Evolutionary conservation across 2,797 vertebrate genomes (phyloP).

Genomic region (Gymnothorax reevesii): DNA sequence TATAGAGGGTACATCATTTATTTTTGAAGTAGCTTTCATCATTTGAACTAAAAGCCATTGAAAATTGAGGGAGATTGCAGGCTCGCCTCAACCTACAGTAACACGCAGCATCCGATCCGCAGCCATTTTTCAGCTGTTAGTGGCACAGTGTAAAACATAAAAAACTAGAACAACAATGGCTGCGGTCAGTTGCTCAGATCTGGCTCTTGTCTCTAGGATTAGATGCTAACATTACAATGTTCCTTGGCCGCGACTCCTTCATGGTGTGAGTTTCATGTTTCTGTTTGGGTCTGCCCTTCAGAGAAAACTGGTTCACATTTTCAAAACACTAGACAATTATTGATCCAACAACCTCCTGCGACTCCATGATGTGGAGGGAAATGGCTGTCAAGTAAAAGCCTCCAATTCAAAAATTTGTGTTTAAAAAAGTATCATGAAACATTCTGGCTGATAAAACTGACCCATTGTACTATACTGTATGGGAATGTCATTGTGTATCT

Average conservation of each 20-base stretch:
- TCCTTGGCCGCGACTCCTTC: background rate
- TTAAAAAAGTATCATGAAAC: background rate
- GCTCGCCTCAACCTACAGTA: background rate
- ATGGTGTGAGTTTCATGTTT: background rate
- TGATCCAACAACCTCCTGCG: background rate
- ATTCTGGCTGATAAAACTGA: background rate
- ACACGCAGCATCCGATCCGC: background rate
- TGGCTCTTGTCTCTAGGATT: background rate
- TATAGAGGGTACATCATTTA: background rate
- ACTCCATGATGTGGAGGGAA: background rate
- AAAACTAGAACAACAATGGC: conserved; percentile 15
- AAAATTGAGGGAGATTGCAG: background rate
- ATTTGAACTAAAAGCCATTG: background rate
- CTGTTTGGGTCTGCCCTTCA: background rate
- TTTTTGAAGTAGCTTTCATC: background rate
- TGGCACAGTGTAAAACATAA: background rate
- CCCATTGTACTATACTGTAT: background rate
- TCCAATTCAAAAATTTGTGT: background rate
- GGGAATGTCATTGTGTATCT: background rate
- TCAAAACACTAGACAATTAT: conserved; percentile 20
- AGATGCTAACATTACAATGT: background rate
- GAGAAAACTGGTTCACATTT: conserved; percentile 17
- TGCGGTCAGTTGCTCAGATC: background rate
- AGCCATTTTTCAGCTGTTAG: conserved; percentile 1
- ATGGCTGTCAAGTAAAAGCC: background rate